Evolutionary conservation across 2,113 vertebrate species (phyloP).

Genomic region (Bufo gargarizans): DNA sequence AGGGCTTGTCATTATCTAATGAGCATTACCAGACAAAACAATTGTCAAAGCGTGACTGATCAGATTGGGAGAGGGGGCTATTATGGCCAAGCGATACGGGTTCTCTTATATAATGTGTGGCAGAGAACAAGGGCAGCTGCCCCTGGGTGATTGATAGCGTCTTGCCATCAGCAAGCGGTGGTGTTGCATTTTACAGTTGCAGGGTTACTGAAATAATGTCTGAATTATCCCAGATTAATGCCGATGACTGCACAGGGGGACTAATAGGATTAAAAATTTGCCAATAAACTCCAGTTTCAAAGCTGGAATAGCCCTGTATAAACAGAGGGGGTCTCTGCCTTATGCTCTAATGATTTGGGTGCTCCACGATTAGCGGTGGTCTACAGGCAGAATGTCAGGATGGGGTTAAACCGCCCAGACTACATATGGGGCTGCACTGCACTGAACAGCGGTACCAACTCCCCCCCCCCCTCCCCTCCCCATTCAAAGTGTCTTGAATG

Average conservation of each 20-base stretch:
- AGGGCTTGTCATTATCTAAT: slow-evolving; percentile 19
- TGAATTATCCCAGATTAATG: slow-evolving; percentile 67
- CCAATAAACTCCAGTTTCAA: slow-evolving; percentile 61
- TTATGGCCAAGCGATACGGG: not conserved
- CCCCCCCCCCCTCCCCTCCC: too few species aligned
- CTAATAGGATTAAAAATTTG: slow-evolving; percentile 69
- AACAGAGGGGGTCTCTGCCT: slow-evolving; percentile 51
- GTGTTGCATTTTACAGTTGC: not conserved
- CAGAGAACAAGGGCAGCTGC: slow-evolving; percentile 1
- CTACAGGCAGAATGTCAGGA: not conserved
- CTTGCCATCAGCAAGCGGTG: not conserved
- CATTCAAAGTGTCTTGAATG: slow-evolving; percentile 35
- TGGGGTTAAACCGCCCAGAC: slow-evolving; percentile 21
- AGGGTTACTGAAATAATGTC: slow-evolving; percentile 31
- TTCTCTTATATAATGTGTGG: not conserved
- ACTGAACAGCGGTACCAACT: slow-evolving; percentile 1
- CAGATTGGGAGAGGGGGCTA: not conserved
- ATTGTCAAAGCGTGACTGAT: slow-evolving; percentile 1
- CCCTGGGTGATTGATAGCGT: not conserved
- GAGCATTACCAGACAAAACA: slow-evolving; percentile 18
- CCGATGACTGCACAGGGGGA: slow-evolving; percentile 64
- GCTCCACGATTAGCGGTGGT: not conserved
- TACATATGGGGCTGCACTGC: not conserved
- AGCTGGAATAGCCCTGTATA: slow-evolving; percentile 60
- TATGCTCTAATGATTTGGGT: slow-evolving; percentile 43